Percentiles rank a stretch among this genome's conserved stretches.
Evolutionary conservation across 2,888 invertebrate species (phyloP).

Genomic region (Pterostichus niger): DNA sequence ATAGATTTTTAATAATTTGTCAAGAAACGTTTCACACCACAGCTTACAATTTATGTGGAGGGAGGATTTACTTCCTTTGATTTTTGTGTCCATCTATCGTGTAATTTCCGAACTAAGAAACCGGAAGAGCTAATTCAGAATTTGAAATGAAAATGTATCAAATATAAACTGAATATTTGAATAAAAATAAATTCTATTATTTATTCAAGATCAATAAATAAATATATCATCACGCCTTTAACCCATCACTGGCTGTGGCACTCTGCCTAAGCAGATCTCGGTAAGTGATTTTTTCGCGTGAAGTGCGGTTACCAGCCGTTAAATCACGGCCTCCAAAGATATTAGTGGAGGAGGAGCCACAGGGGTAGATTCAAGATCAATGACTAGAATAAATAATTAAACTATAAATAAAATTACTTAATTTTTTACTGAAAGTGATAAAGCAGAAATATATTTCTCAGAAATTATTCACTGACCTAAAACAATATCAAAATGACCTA

Average conservation of each 20-base stretch:
- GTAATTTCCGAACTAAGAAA: neutral
- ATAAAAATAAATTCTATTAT: too few relatives aligned
- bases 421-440: neutral
- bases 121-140: neutral
- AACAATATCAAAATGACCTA: slow-evolving; percentile 16
- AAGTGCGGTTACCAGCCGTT: too few relatives aligned
- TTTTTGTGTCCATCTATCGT: neutral
- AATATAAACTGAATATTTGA: too few relatives aligned
- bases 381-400: neutral
- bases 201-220: too few relatives aligned
- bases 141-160: too few relatives aligned
- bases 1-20: neutral
- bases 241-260: too few relatives aligned
- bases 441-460: neutral
- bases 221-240: too few relatives aligned
- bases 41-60: neutral
- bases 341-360: too few relatives aligned
- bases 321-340: too few relatives aligned
- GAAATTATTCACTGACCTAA: slow-evolving; percentile 23
- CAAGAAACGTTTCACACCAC: neutral
- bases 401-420: neutral
- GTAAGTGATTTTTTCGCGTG: too few relatives aligned
- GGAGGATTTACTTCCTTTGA: neutral
- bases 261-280: too few relatives aligned
- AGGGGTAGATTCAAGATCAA: neutral